Evolutionary conservation across 2,113 vertebrate species (phyloP).

Genomic region (Crotalus helleri): DNA sequence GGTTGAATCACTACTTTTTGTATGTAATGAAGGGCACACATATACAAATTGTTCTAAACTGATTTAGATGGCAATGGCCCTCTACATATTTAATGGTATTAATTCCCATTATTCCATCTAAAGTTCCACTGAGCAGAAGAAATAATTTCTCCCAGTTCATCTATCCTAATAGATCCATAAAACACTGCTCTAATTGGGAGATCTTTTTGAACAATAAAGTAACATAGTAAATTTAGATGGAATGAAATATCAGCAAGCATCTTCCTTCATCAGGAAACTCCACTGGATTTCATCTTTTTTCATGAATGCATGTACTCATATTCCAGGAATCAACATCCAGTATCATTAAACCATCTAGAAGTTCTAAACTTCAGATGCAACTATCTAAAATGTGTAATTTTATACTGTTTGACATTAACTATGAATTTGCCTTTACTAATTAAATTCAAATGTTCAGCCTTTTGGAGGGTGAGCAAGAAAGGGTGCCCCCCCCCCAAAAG

Average conservation of each 20-base stretch:
- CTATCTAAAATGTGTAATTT: neutral
- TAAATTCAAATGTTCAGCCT: neutral
- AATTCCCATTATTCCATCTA: neutral
- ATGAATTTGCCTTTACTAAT: neutral
- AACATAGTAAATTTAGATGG: neutral
- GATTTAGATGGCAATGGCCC: neutral
- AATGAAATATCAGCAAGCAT: neutral
- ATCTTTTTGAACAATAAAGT: neutral
- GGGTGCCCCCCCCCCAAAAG: neutral
- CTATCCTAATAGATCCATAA: neutral
- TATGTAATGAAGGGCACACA: neutral
- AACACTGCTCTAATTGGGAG: neutral
- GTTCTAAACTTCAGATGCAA: neutral
- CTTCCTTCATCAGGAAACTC: neutral
- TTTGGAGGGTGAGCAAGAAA: neutral
- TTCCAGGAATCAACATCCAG: neutral
- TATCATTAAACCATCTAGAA: neutral
- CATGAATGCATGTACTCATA: neutral
- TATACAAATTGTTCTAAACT: neutral
- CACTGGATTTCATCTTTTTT: neutral
- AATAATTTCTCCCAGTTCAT: neutral
- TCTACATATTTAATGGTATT: neutral
- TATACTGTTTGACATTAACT: neutral
- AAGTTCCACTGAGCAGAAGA: neutral
- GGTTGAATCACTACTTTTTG: neutral